These are phyloP conservation scores for Rhamphomyia laevipes DNA, from an alignment of 2,888 invertebrate species.

Conservation along the genomic window DNA sequence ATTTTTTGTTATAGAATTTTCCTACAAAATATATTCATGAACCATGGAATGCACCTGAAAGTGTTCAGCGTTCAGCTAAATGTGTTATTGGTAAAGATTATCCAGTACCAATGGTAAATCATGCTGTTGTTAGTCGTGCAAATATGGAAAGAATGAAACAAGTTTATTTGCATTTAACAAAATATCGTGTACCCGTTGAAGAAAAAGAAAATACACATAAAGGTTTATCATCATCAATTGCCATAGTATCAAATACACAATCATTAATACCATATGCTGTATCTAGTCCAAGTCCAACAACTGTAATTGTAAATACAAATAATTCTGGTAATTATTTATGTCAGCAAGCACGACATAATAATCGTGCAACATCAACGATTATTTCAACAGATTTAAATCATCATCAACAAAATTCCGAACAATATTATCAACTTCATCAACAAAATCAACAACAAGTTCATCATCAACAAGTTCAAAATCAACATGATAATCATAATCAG, in stretches of 20 bases:
- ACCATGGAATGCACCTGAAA: slow-evolving; percentile 57
- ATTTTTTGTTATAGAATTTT: slow-evolving; percentile 11
- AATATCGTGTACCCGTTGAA: slow-evolving; percentile 39
- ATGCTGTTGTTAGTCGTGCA: slow-evolving; percentile 52
- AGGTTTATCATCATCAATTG: slow-evolving; percentile 11
- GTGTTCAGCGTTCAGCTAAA: slow-evolving; percentile 47
- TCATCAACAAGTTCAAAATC: background rate
- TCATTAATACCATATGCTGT: slow-evolving; percentile 37
- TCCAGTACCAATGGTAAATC: slow-evolving; percentile 73
- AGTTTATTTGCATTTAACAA: slow-evolving; percentile 60
- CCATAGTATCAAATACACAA: slow-evolving; percentile 19
- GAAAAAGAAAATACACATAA: slow-evolving; percentile 8
- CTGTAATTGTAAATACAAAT: slow-evolving; percentile 41
- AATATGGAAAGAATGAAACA: slow-evolving; percentile 81
- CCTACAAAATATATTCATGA: slow-evolving; percentile 42
- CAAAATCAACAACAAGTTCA: background rate
- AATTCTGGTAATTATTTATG: slow-evolving; percentile 40
- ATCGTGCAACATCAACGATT: background rate
- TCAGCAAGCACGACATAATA: slow-evolving; percentile 14
- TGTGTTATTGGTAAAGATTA: slow-evolving; percentile 62
- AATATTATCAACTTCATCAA: too few species aligned
- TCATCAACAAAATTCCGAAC: background rate
- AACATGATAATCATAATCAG: background rate
- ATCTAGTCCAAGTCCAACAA: slow-evolving; percentile 40
- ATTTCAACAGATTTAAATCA: background rate